Evolutionary conservation across 2,797 vertebrate species (phyloP).

Genomic region (Platalea minor): DNA sequence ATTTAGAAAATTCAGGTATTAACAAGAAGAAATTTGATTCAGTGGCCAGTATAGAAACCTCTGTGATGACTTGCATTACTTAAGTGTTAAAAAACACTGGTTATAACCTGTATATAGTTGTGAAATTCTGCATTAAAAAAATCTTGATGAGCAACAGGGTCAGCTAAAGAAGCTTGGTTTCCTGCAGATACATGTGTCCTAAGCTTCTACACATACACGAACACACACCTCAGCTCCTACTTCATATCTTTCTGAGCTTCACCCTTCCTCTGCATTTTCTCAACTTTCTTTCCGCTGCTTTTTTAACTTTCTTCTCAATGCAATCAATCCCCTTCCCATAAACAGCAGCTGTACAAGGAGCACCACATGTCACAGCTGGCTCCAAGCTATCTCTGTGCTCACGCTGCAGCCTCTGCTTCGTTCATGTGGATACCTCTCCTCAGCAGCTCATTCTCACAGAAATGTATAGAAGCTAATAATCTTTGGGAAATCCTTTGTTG

Average conservation of each 20-base stretch:
- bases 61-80: neutral
- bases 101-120: neutral
- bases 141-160: neutral
- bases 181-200: neutral
- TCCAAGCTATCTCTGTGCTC: neutral
- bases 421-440: neutral
- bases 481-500: neutral
- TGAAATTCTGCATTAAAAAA: neutral
- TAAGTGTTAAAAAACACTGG: neutral
- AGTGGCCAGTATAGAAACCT: neutral
- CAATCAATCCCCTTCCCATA: neutral
- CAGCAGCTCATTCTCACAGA: neutral
- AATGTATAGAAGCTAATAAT: neutral
- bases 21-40: neutral
- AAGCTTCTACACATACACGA: neutral
- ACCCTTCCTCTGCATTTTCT: neutral
- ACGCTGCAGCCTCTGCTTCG: neutral
- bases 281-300: neutral
- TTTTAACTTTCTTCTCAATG: neutral
- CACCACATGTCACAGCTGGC: fast-evolving
- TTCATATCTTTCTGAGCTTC: neutral
- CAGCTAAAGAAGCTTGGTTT: neutral
- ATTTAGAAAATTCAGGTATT: neutral
- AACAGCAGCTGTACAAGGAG: neutral
- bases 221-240: neutral